Conservation (phyloP, 2,113 vertebrate species). For the Castor canadensis region DNA sequence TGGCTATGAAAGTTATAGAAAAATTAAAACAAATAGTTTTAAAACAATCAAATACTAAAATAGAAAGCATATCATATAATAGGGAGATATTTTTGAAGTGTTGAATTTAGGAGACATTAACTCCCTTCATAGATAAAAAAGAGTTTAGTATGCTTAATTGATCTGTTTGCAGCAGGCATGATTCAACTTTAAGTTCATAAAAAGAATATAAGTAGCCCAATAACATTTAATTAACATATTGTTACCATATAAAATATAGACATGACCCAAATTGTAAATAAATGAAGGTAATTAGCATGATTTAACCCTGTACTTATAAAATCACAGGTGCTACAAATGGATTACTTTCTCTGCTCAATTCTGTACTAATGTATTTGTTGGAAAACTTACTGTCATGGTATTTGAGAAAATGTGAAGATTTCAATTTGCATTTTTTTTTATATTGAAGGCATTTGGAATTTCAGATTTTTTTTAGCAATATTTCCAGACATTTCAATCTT, state of each 20-base stretch:
- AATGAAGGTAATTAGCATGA: not conserved
- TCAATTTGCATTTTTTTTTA: not conserved
- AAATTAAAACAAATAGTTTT: constrained; percentile 66
- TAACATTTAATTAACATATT: constrained; percentile 6
- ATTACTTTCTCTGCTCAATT: not conserved
- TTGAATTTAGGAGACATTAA: not conserved
- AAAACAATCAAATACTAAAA: constrained; percentile 54
- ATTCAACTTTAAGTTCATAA: not conserved
- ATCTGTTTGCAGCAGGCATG: not conserved
- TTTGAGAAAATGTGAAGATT: not conserved
- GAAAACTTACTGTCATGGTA: not conserved
- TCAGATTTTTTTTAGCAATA: not conserved
- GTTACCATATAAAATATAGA: not conserved
- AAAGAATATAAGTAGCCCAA: not conserved
- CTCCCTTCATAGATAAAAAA: not conserved
- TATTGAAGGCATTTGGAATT: not conserved
- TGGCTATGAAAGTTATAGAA: constrained; percentile 66
- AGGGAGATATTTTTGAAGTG: not conserved
- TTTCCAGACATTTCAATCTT: constrained; percentile 14
- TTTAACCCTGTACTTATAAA: not conserved
- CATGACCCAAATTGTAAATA: not conserved
- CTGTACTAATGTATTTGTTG: not conserved
- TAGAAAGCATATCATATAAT: not conserved
- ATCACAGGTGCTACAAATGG: not conserved
- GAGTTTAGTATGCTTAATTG: not conserved